These are phyloP conservation scores for Napeogenes inachia DNA, from an alignment of 2,888 invertebrate species.

Conservation along the genomic window DNA sequence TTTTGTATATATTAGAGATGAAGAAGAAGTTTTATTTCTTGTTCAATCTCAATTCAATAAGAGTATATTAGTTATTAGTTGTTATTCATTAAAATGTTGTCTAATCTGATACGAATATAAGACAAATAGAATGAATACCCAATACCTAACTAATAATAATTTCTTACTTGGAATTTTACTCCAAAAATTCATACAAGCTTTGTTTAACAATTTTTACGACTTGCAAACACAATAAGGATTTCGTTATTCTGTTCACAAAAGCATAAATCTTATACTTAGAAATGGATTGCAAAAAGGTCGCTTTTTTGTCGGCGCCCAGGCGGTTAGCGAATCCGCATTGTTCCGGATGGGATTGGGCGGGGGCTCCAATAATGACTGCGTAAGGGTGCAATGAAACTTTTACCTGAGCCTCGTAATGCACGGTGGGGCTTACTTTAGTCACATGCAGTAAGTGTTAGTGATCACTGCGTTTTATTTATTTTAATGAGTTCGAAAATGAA, in stretches of 20 bases:
- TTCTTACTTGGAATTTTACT: slow-evolving; percentile 4
- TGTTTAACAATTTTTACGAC: slow-evolving; percentile 15
- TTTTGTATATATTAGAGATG: too few relatives aligned
- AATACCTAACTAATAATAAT: not conserved
- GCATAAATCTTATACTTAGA: slow-evolving; percentile 47
- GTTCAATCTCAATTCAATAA: too few relatives aligned
- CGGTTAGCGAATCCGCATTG: slow-evolving; percentile 67
- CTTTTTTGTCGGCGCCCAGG: slow-evolving; percentile 52
- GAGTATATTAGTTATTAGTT: too few relatives aligned
- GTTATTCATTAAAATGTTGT: too few relatives aligned
- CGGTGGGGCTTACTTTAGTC: slow-evolving; percentile 22
- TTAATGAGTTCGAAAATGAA: slow-evolving; percentile 38
- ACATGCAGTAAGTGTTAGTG: slow-evolving; percentile 20
- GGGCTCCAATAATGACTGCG: slow-evolving; percentile 57
- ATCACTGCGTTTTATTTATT: slow-evolving; percentile 15
- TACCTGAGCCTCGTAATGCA: slow-evolving; percentile 49
- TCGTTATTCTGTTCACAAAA: slow-evolving; percentile 44
- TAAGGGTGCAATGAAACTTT: slow-evolving; percentile 66
- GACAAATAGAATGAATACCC: not conserved
- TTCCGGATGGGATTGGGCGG: slow-evolving; percentile 47
- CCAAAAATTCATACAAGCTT: not conserved
- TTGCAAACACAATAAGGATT: slow-evolving; percentile 19
- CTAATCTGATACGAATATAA: not conserved
- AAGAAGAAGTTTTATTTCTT: too few relatives aligned
- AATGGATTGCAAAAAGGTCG: slow-evolving; percentile 64